Base-by-base conservation (phyloP, 1,140 invertebrate species). In the Lordiphosa stackelbergi region DNA sequence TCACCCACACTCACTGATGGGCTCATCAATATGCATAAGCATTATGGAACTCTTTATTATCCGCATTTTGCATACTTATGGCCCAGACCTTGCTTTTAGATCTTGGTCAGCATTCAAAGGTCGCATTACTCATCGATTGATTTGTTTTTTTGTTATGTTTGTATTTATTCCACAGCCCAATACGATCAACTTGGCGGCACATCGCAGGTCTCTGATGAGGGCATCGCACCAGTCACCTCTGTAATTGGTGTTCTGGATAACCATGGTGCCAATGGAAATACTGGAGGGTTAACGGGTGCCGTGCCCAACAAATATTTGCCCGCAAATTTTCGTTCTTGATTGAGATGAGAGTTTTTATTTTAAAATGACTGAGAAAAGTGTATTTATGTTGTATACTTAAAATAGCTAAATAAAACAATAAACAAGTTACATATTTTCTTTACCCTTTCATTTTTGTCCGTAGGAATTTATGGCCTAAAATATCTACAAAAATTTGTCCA, bases 151-250 rank as follows among this genome's bases (percentile, higher is more conserved):
- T 48, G 6, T 43, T 9, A 19, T 45, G 8, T 42, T 62, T 68
- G 16, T 53, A 19, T 19, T 19, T 4, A 19, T 3, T 19, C 19
- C 19, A 19, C 3, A 87, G 85, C 83, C 19, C 85, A 87, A 85
- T 87, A 87, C 49, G 85, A 87, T 61, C 74, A 87, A 51, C 70
- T 87, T 12, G 85, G 85, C 12, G 85, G 85, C 36, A 87, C 85
- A 4, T 75, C 85, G 9, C 83, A 87, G 51, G 45, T 86, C 3
- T 86, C 83, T 1, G 85, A 87, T 41, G 85, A 87, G 52, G 85
- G 85, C 6, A 53, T 87, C 9, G 85, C 85, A 3, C 85, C 85
- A 9, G 83, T 87, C 8, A 72, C 78, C 19, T 87, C 85, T 1
- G 85, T 87, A 2, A 87, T 87, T 22, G 85, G 85, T 2, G 62